Percentiles rank a stretch among this genome's conserved stretches.
phyloP scores from a whole-genome alignment of 2,797 vertebrate genomes.

The Lagorchestes hirsutus region DNA sequence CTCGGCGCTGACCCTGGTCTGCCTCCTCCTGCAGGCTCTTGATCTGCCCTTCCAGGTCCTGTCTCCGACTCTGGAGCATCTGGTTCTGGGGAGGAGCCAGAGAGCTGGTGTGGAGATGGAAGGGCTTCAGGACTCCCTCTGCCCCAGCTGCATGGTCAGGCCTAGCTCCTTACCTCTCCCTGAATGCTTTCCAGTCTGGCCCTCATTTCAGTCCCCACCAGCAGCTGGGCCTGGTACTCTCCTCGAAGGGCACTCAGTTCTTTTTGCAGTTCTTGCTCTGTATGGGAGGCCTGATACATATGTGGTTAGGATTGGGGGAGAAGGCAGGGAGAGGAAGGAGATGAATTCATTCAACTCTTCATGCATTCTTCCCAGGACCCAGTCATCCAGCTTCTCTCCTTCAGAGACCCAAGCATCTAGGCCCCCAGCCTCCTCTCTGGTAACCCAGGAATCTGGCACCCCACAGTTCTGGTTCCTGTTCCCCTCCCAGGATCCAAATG shows the following conservation, averaged over 20 bases:
- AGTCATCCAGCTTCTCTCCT: too few relatives aligned
- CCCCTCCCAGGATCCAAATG: not conserved
- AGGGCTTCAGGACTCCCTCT: not conserved
- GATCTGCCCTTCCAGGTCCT: slow-evolving; percentile 80
- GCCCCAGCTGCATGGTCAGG: not conserved
- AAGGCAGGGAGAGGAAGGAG: not conserved
- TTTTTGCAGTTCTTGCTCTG: slow-evolving; percentile 77
- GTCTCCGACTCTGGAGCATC: slow-evolving; percentile 79
- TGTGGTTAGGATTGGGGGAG: not conserved
- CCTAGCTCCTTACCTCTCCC: slow-evolving; percentile 74
- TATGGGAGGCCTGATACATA: slow-evolving; percentile 71
- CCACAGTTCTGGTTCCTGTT: not conserved
- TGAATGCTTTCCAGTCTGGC: slow-evolving; percentile 75
- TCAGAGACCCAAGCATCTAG: too few relatives aligned
- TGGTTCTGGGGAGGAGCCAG: slow-evolving; percentile 70
- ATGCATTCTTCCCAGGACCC: not conserved
- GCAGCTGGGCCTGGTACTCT: slow-evolving; percentile 72
- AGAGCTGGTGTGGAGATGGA: not conserved
- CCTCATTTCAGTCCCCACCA: slow-evolving; percentile 72
- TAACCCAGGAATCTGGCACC: not conserved
- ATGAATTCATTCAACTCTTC: not conserved
- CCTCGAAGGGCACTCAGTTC: slow-evolving; percentile 74
- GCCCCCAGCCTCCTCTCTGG: not conserved
- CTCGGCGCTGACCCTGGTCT: slow-evolving; percentile 67
- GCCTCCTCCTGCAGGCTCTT: slow-evolving; percentile 77